phyloP scores from a whole-genome alignment of 2,797 vertebrate species.

The Tragelaphus eurycerus region DNA sequence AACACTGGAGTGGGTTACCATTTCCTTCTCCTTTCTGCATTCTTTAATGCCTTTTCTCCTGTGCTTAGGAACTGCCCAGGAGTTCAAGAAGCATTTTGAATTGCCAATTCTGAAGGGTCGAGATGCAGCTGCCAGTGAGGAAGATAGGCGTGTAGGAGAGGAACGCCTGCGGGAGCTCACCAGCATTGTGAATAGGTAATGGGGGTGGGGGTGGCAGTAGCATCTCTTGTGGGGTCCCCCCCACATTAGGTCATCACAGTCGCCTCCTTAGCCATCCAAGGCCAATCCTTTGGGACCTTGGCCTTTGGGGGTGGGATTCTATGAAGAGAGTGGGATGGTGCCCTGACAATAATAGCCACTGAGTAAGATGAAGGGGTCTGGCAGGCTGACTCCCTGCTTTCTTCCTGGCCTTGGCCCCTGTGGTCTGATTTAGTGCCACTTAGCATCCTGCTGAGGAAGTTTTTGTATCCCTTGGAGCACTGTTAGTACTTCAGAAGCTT shows the following conservation, averaged over 20 bases:
- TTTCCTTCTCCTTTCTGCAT: neutral
- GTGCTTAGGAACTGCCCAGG: conserved; percentile 92
- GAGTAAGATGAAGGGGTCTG: neutral
- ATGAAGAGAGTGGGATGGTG: neutral
- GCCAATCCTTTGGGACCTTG: neutral
- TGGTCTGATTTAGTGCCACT: conserved; percentile 9
- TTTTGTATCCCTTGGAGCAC: neutral
- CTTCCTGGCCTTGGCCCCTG: neutral
- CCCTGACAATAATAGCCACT: neutral
- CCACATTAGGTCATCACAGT: neutral
- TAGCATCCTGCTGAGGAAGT: neutral
- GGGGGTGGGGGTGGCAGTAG: neutral
- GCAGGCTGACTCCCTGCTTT: neutral
- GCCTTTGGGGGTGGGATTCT: neutral
- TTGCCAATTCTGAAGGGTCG: conserved; percentile 95
- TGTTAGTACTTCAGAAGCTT: conserved; percentile 12
- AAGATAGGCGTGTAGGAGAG: conserved; percentile 90
- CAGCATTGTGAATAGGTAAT: conserved; percentile 93
- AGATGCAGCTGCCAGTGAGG: conserved; percentile 93
- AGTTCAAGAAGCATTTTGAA: conserved; percentile 98
- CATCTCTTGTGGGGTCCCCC: neutral
- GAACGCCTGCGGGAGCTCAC: conserved; percentile 95
- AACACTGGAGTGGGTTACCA: too few relatives aligned
- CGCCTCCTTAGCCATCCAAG: neutral
- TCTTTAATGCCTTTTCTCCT: conserved; percentile 49